Percentiles rank a stretch among this genome's conserved stretches.
Conservation (phyloP, 2,797 vertebrate genomes). For the Myotis pilosus region DNA sequence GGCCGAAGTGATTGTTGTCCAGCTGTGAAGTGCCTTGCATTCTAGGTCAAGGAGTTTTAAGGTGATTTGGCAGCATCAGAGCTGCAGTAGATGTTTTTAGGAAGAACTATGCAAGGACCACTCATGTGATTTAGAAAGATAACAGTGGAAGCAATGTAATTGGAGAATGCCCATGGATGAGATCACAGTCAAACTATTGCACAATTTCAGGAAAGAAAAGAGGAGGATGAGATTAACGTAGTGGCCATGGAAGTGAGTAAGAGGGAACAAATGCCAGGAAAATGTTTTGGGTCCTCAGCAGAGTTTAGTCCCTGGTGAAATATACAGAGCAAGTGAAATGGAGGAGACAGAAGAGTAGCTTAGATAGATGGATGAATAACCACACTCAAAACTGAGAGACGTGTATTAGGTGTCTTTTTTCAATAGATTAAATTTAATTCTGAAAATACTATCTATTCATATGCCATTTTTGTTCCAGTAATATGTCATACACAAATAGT, state of each 20-base stretch:
- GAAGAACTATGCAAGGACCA: neutral
- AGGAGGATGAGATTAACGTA: neutral
- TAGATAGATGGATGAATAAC: neutral
- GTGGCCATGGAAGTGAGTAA: neutral
- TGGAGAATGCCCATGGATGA: neutral
- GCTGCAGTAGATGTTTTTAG: neutral
- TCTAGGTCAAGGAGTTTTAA: neutral
- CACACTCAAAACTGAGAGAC: neutral
- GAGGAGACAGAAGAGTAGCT: neutral
- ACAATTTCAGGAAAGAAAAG: neutral
- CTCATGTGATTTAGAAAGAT: neutral
- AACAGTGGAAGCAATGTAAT: neutral
- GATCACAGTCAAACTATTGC: neutral
- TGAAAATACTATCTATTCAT: neutral
- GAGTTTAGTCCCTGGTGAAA: neutral
- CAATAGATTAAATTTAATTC: neutral
- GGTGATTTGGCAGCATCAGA: neutral
- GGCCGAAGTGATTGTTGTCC: neutral
- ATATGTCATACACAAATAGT: neutral
- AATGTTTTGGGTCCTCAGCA: neutral
- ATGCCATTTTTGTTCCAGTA: neutral
- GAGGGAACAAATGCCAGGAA: neutral
- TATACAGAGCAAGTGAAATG: neutral
- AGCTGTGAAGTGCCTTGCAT: neutral
- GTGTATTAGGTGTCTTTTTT: neutral